These are phyloP conservation scores for Tenualosa ilisha DNA, from an alignment of 2,797 vertebrate species.

Conservation along the genomic window DNA sequence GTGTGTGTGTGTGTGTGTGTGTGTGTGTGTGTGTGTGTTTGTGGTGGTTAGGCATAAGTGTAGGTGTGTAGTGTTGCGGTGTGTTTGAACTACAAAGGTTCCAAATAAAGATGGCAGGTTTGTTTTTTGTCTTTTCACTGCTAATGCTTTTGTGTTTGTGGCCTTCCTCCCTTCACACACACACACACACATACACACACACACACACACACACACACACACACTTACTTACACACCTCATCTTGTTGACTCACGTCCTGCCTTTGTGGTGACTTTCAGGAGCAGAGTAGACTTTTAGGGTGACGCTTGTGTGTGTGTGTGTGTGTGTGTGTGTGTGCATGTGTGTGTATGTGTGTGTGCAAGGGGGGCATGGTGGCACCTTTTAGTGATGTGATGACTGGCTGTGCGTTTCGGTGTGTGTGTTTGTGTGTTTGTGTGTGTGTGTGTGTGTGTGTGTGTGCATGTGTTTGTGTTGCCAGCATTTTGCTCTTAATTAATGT, in stretches of 20 bases:
- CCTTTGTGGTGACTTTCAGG: not conserved
- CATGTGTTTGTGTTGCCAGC: not conserved
- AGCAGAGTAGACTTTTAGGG: not conserved
- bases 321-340: conserved; percentile 17
- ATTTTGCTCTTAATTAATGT: conserved; percentile 64
- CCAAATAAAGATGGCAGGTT: not conserved
- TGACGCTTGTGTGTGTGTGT: not conserved
- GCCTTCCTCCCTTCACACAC: not conserved
- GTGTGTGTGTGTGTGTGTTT: not conserved
- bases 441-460: too few species aligned
- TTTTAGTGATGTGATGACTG: too few species aligned
- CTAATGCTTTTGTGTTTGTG: not conserved
- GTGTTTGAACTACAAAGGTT: not conserved
- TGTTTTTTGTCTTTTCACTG: not conserved
- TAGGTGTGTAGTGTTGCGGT: not conserved
- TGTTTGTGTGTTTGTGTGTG: too few species aligned
- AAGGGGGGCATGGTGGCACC: too few species aligned
- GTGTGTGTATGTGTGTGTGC: conserved; percentile 49
- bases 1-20: not conserved
- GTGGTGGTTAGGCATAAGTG: not conserved
- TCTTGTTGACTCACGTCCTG: not conserved
- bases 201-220: too few species aligned
- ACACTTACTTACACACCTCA: too few species aligned
- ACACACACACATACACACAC: too few species aligned
- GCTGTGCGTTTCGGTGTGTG: too few species aligned